Conservation (phyloP, 2,888 invertebrate species). For the Conistra vaccinii region DNA sequence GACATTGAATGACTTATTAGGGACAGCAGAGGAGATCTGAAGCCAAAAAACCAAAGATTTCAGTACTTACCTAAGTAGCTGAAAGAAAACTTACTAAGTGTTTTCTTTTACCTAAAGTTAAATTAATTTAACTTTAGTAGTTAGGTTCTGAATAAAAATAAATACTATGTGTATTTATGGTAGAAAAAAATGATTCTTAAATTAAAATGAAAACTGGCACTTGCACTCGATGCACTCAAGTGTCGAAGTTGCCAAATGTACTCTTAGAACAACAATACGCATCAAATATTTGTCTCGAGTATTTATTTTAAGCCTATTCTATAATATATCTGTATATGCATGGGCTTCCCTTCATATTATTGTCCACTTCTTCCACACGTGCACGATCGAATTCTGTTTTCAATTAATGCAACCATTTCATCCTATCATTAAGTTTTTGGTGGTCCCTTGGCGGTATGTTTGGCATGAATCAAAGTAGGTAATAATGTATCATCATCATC, state of each 20-base stretch:
- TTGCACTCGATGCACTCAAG: slow-evolving; percentile 30
- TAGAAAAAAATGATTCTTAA: neutral
- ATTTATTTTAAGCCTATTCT: slow-evolving; percentile 19
- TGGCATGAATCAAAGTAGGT: neutral
- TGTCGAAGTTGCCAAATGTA: slow-evolving; percentile 34
- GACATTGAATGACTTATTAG: neutral
- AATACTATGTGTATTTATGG: no score
- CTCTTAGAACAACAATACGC: slow-evolving; percentile 26
- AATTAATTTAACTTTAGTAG: neutral
- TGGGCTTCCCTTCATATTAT: slow-evolving; percentile 29
- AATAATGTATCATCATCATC: neutral
- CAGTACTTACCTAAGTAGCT: neutral
- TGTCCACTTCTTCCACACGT: neutral
- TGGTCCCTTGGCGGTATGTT: neutral
- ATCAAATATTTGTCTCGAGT: slow-evolving; percentile 29
- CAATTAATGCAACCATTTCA: neutral
- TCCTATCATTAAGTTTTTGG: neutral
- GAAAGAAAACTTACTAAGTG: neutral
- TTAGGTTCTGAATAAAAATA: neutral
- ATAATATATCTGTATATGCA: slow-evolving; percentile 31
- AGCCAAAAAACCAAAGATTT: neutral
- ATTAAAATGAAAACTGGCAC: neutral
- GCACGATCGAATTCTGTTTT: neutral
- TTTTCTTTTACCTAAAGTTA: neutral
- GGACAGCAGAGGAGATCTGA: neutral